Base-by-base conservation (phyloP, 2,888 invertebrate genomes). In the Drosophila rellima region DNA sequence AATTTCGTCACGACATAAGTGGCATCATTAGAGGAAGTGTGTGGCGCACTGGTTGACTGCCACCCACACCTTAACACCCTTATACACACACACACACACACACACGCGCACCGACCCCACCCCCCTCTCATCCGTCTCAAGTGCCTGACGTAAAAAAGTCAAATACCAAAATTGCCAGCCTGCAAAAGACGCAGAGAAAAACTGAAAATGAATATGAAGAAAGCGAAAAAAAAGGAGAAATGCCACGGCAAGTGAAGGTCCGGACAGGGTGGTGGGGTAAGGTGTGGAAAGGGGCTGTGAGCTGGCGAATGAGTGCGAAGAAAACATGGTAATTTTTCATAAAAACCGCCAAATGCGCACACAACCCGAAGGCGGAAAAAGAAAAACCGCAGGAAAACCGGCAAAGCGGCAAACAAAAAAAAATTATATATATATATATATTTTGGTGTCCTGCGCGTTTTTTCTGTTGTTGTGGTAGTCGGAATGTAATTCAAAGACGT, bases 1-100 rank as follows among this genome's bases (percentile, higher is more conserved):
- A 87, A 83, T 89, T 87, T 84, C 73, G 88, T 87, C 82, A 89
- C 89, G 88, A 87, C 89, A 89, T 87, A 89, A 89, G 89, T 89
- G 85, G 80, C 85, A 89, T 85, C 89, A 85, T 85, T 85, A 85
- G 82, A 78, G 73, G 70, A 74, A 87, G 78, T 82, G 78, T 88
- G 80, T 75, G 72, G 71, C 62, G 54, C 78, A 74, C 65, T 78
- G 79, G 56, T 70, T 78, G 74, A 70, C 75, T 83, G 71, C 56
- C 65, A 68, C 63, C 61, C 74, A 63, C 29, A 35, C 31, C 10
- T 3, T 55, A 15, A 50, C 73, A 26, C 18, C 17, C 26, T 20
- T 40, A 35, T 67, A 37, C 18, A 29, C 33, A 20, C 37, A 42
- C 31, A 45, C 51, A 29, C 35, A 40, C 50, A n/a, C 44, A 18